Percentiles rank a stretch among this genome's conserved stretches.
phyloP scores from a whole-genome alignment of 1,140 invertebrate species.

The Oryctes rhinoceros region DNA sequence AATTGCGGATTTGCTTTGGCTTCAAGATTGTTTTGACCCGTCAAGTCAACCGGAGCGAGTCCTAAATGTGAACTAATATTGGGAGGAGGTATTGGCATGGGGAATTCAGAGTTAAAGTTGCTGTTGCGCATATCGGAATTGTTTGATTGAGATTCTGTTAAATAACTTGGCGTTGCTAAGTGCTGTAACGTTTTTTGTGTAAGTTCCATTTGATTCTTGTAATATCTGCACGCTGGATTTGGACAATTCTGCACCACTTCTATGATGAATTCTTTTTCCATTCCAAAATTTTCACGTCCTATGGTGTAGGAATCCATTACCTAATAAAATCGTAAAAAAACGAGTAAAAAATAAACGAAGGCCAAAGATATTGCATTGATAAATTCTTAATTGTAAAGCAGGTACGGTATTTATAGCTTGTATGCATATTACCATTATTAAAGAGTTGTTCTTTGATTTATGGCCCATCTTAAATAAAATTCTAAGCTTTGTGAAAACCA shows the following conservation, averaged over 20 bases:
- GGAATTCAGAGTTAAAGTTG: conserved; percentile 49
- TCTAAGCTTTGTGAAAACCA: too few species aligned
- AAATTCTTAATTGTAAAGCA: too few species aligned
- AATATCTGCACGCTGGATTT: conserved; percentile 84
- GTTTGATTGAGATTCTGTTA: conserved; percentile 54
- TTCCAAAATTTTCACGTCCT: conserved; percentile 84
- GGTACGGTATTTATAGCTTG: too few species aligned
- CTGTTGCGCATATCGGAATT: conserved; percentile 54
- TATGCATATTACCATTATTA: too few species aligned
- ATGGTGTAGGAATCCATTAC: conserved; percentile 87
- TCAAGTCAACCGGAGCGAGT: conserved; percentile 56
- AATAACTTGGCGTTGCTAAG: conserved; percentile 59
- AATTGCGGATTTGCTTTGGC: conserved; percentile 51
- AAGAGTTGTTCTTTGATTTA: too few species aligned
- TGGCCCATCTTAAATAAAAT: too few species aligned
- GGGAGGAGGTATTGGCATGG: conserved; percentile 48
- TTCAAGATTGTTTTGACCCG: conserved; percentile 56
- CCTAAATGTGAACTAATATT: conserved; percentile 50
- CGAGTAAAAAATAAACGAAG: background rate
- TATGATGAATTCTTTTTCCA: conserved; percentile 89
- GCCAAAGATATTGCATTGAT: too few species aligned
- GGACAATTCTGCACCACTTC: conserved; percentile 88
- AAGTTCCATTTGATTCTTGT: conserved; percentile 83
- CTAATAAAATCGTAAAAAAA: conserved; percentile 54
- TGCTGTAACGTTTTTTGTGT: conserved; percentile 67